Percentiles rank a stretch among this genome's conserved stretches.
These are phyloP conservation scores for Sabatieria punctata DNA, from an alignment of 2,888 invertebrate species.

Conservation along the genomic window DNA sequence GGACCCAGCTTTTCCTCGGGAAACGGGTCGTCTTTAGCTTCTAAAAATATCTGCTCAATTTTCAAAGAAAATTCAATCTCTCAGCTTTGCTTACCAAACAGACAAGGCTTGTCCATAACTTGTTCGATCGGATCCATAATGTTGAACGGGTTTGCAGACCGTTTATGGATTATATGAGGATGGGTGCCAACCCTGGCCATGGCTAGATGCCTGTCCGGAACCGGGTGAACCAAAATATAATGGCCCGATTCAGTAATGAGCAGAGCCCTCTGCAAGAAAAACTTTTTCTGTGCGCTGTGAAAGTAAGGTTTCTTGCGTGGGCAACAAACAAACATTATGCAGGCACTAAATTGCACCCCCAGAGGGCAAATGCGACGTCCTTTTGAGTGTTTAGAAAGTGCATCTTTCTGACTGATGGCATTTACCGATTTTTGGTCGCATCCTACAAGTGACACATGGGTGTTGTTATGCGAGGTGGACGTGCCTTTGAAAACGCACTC, in stretches of 20 bases:
- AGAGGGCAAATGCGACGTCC: too few relatives aligned
- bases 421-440: constrained; percentile 17
- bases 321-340: background rate
- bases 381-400: background rate
- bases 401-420: background rate
- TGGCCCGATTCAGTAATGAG: constrained; percentile 15
- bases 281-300: constrained; percentile 3
- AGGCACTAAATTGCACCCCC: too few relatives aligned
- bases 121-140: background rate
- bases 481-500: constrained; percentile 18
- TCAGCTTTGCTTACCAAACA: too few relatives aligned
- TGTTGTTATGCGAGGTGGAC: constrained; percentile 11
- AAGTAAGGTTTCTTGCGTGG: constrained; percentile 1
- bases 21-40: constrained; percentile 17
- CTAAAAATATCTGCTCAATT: constrained; percentile 9
- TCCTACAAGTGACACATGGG: constrained; percentile 17
- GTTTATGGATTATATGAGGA: constrained; percentile 13
- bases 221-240: constrained; percentile 18
- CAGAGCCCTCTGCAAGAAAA: constrained; percentile 18
- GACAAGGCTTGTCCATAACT: background rate
- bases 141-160: constrained; percentile 13
- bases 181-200: too few relatives aligned
- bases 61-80: too few relatives aligned
- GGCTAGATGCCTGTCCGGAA: constrained; percentile 6
- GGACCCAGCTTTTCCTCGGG: constrained; percentile 15